phyloP scores from a whole-genome alignment of 1,140 invertebrate species.

The Latrodectus geometricus region DNA sequence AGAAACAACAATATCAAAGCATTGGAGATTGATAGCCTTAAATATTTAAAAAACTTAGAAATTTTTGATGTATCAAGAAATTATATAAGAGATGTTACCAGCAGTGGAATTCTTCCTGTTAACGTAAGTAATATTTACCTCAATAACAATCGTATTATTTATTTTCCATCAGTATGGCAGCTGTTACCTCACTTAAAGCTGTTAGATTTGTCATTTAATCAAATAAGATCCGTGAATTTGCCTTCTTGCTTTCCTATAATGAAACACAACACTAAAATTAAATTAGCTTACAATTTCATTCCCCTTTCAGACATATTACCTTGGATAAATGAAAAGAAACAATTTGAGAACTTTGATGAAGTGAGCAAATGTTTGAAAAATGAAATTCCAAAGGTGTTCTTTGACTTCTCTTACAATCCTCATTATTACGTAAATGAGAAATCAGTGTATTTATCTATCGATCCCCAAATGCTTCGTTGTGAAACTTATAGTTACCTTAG shows the following conservation, averaged over 20 bases:
- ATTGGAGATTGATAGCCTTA: conserved; percentile 4
- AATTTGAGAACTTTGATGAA: background rate
- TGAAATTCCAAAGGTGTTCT: conserved; percentile 14
- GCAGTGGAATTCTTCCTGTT: background rate
- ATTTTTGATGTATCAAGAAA: conserved; percentile 17
- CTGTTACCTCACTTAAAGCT: background rate
- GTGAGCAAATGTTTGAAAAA: conserved; percentile 16
- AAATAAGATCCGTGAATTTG: background rate
- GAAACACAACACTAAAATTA: too few species aligned
- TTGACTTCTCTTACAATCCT: conserved; percentile 44
- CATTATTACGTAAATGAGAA: conserved; percentile 13
- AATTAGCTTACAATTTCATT: too few species aligned
- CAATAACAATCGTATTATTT: background rate
- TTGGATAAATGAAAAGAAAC: background rate
- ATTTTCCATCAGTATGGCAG: conserved; percentile 6
- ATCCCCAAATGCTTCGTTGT: conserved; percentile 10
- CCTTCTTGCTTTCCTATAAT: too few species aligned
- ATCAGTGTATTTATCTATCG: background rate
- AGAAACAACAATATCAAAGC: conserved; percentile 11
- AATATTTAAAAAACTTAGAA: conserved; percentile 6
- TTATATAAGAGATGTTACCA: background rate
- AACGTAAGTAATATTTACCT: conserved; percentile 1
- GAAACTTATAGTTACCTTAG: background rate
- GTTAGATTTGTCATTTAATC: conserved; percentile 9
- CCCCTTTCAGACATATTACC: conserved; percentile 2